These are phyloP conservation scores for Penaeus indicus DNA, from an alignment of 1,140 invertebrate genomes.

Conservation along the genomic window DNA sequence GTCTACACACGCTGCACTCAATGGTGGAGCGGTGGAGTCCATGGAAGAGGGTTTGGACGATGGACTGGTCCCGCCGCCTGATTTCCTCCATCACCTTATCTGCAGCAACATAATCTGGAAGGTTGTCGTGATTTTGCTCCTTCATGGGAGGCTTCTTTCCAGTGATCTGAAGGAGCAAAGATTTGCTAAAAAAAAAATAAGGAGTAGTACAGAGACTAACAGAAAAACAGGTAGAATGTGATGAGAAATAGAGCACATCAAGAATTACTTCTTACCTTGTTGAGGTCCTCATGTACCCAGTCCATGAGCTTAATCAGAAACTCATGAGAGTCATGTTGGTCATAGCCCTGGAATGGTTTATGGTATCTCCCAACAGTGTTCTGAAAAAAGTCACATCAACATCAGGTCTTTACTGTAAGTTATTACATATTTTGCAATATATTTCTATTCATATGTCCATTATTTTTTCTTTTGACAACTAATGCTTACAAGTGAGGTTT, in stretches of 20 bases:
- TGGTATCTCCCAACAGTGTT: conserved; percentile 81
- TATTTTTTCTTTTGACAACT: not conserved
- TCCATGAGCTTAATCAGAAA: conserved; percentile 92
- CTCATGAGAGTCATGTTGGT: conserved; percentile 97
- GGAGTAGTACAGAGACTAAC: not conserved
- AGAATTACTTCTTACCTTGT: conserved; percentile 73
- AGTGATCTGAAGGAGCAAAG: conserved; percentile 68
- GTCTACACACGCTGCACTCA: conserved; percentile 80
- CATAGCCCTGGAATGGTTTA: conserved; percentile 83
- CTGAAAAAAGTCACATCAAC: conserved; percentile 69
- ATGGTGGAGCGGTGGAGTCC: conserved; percentile 90
- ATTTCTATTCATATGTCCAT: not conserved
- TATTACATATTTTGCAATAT: not conserved
- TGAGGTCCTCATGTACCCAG: conserved; percentile 90
- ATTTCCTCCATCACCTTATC: conserved; percentile 84
- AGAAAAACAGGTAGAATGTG: not conserved
- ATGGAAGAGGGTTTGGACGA: conserved; percentile 86
- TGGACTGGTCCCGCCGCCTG: conserved; percentile 79
- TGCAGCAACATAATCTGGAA: conserved; percentile 69
- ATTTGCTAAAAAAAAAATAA: conserved; percentile 5
- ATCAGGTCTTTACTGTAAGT: not conserved
- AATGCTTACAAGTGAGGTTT: too few relatives aligned
- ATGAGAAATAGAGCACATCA: conserved; percentile 18
- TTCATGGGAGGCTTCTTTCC: conserved; percentile 69
- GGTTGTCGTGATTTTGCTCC: conserved; percentile 72